These are phyloP conservation scores for Abramis brama DNA, from an alignment of 2,113 vertebrate species.

Conservation along the genomic window DNA sequence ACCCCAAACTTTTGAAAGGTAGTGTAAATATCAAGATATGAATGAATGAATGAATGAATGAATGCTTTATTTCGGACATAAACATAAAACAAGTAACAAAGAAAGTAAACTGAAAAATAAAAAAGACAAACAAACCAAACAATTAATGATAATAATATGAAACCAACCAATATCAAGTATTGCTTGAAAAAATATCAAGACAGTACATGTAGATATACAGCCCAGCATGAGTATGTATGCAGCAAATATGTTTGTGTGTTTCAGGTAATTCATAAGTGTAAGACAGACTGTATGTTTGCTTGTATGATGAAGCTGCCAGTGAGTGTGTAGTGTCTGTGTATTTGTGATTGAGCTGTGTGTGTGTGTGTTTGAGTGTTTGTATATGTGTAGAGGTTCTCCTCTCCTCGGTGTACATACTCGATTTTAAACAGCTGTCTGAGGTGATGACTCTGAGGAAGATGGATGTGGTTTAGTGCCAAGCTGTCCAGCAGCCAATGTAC, in stretches of 20 bases:
- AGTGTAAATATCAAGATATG: neutral
- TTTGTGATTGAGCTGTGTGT: neutral
- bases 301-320: neutral
- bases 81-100: no score
- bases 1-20: no score
- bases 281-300: neutral
- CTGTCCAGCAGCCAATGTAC: slow-evolving; percentile 41
- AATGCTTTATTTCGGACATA: no score
- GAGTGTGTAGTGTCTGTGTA: no score
- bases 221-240: neutral
- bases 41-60: no score
- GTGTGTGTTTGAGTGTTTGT: neutral
- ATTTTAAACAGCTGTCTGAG: slow-evolving; percentile 45
- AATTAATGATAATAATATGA: no score
- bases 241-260: neutral
- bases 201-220: no score
- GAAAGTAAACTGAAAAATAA: no score
- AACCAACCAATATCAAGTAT: no score
- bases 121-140: no score
- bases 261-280: neutral
- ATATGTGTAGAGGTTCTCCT: neutral
- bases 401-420: neutral
- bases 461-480: slow-evolving; percentile 42
- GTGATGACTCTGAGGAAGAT: slow-evolving; percentile 51
- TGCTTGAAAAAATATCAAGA: neutral